Percentiles rank a stretch among this genome's conserved stretches.
These are phyloP conservation scores for Diogma glabrata DNA, from an alignment of 2,888 invertebrate species.

Conservation along the genomic window DNA sequence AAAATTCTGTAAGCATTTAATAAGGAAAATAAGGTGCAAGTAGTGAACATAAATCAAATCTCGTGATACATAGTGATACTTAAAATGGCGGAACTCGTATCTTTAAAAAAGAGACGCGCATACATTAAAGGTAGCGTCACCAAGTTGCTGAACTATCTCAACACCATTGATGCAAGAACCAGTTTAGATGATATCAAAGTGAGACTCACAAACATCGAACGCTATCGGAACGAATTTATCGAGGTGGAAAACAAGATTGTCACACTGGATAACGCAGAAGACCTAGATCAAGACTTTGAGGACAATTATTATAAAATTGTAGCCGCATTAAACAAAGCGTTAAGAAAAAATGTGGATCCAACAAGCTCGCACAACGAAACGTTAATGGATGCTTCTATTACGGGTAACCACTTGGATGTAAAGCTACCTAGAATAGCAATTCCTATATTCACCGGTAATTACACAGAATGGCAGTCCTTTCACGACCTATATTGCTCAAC, in stretches of 20 bases:
- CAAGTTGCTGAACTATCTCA: too few species aligned
- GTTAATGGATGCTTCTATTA: neutral
- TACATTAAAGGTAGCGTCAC: too few species aligned
- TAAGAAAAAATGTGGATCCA: neutral
- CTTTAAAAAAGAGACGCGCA: too few species aligned
- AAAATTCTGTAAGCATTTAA: too few species aligned
- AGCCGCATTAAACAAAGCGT: neutral
- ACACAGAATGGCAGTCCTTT: neutral
- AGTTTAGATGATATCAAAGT: neutral
- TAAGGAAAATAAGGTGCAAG: too few species aligned
- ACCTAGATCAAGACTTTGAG: neutral
- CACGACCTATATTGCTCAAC: neutral
- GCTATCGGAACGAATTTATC: neutral
- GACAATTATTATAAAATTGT: neutral
- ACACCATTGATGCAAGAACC: too few species aligned
- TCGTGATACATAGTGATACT: too few species aligned
- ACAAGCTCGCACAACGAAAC: neutral
- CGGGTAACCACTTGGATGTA: neutral
- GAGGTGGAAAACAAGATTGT: neutral
- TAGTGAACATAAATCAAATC: too few species aligned
- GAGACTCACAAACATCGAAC: neutral
- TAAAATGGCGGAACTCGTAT: too few species aligned
- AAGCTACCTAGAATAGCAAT: neutral
- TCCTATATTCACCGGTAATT: neutral
- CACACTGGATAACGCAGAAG: neutral